Evolutionary conservation across 1,140 invertebrate genomes (phyloP), one percentile per base, ranked within the genome.

Genomic region (Drosophila quadrilineata): DNA sequence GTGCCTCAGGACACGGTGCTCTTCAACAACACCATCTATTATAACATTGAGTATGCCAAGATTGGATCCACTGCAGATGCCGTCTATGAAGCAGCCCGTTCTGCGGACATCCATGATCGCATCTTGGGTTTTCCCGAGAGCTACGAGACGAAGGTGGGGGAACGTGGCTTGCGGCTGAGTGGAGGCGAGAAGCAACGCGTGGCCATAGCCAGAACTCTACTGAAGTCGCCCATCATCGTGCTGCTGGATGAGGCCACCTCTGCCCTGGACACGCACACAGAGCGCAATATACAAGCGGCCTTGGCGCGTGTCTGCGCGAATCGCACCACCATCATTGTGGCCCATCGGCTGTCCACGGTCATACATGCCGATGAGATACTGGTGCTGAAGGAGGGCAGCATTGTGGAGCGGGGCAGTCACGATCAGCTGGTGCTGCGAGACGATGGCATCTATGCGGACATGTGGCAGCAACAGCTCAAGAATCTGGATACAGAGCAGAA

Each of bases 1-100:
- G 98, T 99, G 26, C 98, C 98, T 1, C 98, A 99, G 90, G 98
- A 99, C 87, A 99, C 98, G 9, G 98, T 99, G 16, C 92, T 99
- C 0, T 99, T 99, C 87, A 99, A 99, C 89, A 96, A 97, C 82
- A 94, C 95, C 9, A 97, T 99, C 38, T 94, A 94, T 69, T 98
- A 98, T 88, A 99, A 99, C 89, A 99, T 99, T 63, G 94, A 95
- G 48, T 99, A 99, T 90, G 98, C 98, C 8, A 93, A 94, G 75
- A 91, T 96, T 12, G 92, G 92, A 22, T 95, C 97, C 3, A 90
- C 92, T 1, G 94, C 97, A 52, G 93, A 93, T 10, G 97, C 98
- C 71, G 92, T 99, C 0, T 94, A 96, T 62, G 92, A 95, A 26
- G 97, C 98, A 41, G 96, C 98, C 0, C 94, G 93, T 85, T 93